These are phyloP conservation scores for Fringilla coelebs DNA, from an alignment of 2,797 vertebrate genomes.

Conservation along the genomic window DNA sequence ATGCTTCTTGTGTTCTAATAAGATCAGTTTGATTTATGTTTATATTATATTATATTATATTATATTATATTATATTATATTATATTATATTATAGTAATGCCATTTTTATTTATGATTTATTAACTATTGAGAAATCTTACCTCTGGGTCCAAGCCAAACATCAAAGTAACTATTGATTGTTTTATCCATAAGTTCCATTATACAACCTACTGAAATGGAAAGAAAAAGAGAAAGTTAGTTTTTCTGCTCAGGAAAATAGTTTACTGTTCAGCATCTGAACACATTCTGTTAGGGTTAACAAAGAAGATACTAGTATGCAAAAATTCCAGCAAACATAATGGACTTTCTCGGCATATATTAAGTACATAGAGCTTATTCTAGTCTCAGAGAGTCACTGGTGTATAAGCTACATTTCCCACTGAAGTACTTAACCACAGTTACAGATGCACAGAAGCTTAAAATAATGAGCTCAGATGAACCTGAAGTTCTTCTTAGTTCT, in stretches of 20 bases:
- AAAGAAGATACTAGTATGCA: neutral
- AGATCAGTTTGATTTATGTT: neutral
- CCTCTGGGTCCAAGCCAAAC: slow-evolving; percentile 94
- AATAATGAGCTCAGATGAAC: neutral
- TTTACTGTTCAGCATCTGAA: neutral
- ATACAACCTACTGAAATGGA: slow-evolving; percentile 73
- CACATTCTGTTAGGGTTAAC: neutral
- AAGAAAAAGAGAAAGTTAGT: slow-evolving; percentile 22
- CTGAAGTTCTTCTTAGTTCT: neutral
- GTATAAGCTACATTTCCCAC: neutral
- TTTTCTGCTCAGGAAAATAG: neutral
- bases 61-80: too few species aligned
- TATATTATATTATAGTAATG: neutral
- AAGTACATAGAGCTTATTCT: neutral
- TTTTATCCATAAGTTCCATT: slow-evolving; percentile 91
- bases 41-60: too few species aligned
- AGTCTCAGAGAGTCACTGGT: neutral
- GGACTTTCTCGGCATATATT: neutral
- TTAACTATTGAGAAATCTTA: slow-evolving; percentile 68
- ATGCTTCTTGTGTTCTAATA: neutral
- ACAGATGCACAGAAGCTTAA: neutral
- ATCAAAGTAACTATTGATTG: slow-evolving; percentile 86
- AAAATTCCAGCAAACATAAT: neutral
- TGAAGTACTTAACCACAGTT: neutral
- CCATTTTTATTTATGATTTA: neutral